These are phyloP conservation scores for Prionace glauca DNA, from an alignment of 2,797 vertebrate genomes.

Conservation along the genomic window DNA sequence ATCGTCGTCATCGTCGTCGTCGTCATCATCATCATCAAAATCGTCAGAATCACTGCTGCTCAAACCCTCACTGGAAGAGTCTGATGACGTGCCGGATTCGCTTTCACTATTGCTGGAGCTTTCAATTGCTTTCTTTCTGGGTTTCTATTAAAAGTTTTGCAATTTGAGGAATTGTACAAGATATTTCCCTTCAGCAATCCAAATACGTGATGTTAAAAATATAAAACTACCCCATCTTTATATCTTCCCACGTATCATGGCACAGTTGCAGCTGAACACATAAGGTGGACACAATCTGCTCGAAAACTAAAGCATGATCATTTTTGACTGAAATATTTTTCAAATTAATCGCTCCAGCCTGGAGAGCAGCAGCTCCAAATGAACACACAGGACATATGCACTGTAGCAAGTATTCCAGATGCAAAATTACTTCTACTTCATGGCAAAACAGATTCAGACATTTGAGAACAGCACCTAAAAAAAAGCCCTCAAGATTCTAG, in stretches of 20 bases:
- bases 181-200: not conserved
- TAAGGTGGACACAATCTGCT: not conserved
- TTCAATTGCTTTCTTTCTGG: constrained; percentile 69
- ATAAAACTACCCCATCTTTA: not conserved
- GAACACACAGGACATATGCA: not conserved
- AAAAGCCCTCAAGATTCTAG: not conserved
- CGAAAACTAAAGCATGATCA: not conserved
- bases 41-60: constrained; percentile 84
- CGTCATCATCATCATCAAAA: constrained; percentile 75
- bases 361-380: not conserved
- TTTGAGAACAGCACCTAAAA: not conserved
- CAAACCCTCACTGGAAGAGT: constrained; percentile 77
- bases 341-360: not conserved
- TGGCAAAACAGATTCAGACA: not conserved
- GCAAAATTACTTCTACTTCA: not conserved
- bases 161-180: not conserved
- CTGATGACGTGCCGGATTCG: constrained; percentile 79
- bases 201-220: not conserved
- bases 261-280: not conserved
- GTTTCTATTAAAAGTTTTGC: constrained; percentile 56
- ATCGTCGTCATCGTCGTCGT: constrained; percentile 80
- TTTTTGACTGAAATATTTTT: not conserved
- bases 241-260: not conserved
- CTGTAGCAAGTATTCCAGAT: not conserved
- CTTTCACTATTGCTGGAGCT: constrained; percentile 81